phyloP scores from a whole-genome alignment of 2,113 vertebrate species.

The Melanocharis versteri region DNA sequence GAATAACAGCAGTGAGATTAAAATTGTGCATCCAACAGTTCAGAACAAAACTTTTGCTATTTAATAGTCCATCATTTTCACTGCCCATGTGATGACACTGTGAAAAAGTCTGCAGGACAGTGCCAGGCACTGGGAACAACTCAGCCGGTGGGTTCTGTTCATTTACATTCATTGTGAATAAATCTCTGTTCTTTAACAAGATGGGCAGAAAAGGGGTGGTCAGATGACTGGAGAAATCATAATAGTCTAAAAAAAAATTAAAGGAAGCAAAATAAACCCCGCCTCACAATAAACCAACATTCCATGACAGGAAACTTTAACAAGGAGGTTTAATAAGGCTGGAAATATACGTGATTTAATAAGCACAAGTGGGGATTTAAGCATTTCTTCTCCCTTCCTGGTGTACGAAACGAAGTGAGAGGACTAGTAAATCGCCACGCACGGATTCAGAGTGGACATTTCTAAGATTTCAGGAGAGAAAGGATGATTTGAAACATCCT shows the following conservation, averaged over 20 bases:
- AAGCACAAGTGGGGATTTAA: rapidly evolving
- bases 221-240: not conserved
- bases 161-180: not conserved
- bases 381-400: not conserved
- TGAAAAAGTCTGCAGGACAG: too few relatives aligned
- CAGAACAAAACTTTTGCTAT: not conserved
- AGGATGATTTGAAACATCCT: not conserved
- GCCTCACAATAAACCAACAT: not conserved
- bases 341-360: not conserved
- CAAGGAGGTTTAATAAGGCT: not conserved
- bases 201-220: not conserved
- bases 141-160: rapidly evolving
- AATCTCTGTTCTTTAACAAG: not conserved
- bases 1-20: not conserved
- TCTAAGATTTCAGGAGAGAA: too few relatives aligned
- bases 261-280: rapidly evolving
- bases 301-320: not conserved
- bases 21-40: not conserved
- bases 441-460: rapidly evolving
- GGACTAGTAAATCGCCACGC: rapidly evolving
- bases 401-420: not conserved
- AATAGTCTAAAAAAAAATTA: too few relatives aligned
- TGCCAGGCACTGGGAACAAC: not conserved
- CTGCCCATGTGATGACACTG: not conserved
- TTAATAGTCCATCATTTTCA: not conserved